A percentile compares a stretch with the other conserved stretches of the same genome.
phyloP scores from a whole-genome alignment of 2,113 vertebrate species.

The Tychaedon coryphoeus region DNA sequence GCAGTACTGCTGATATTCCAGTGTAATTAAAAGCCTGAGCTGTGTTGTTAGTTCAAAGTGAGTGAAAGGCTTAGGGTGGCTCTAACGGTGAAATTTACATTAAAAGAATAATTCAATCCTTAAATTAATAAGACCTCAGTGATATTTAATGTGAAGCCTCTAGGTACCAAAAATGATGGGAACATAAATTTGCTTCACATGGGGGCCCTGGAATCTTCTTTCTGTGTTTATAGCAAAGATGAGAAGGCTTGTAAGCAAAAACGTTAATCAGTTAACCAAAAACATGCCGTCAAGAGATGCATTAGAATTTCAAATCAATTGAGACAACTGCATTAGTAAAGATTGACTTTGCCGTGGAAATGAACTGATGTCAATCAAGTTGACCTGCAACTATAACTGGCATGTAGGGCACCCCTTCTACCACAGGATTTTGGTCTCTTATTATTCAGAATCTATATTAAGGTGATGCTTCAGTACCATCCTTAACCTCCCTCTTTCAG shows the following conservation, averaged over 20 bases:
- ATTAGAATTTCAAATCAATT: neutral
- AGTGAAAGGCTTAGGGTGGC: neutral
- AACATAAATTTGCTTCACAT: neutral
- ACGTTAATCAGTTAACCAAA: neutral
- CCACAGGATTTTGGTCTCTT: neutral
- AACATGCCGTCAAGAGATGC: neutral
- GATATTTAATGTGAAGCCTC: neutral
- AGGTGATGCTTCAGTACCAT: neutral
- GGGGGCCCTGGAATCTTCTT: neutral
- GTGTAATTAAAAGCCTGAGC: neutral
- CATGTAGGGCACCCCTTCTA: neutral
- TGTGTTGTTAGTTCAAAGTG: neutral
- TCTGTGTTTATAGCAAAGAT: neutral
- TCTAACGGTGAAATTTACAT: neutral
- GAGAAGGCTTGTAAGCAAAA: neutral
- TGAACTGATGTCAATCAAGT: neutral
- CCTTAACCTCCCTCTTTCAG: neutral
- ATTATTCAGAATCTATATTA: neutral
- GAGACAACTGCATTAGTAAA: neutral
- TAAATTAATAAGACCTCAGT: neutral
- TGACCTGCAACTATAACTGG: neutral
- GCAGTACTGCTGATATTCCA: neutral
- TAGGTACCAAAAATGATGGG: neutral
- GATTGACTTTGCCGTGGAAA: neutral
- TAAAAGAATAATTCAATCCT: neutral